Evolutionary conservation across 92 coral and sea anemone genomes (phyloP).

Genomic region (Epizoanthus scotinus): DNA sequence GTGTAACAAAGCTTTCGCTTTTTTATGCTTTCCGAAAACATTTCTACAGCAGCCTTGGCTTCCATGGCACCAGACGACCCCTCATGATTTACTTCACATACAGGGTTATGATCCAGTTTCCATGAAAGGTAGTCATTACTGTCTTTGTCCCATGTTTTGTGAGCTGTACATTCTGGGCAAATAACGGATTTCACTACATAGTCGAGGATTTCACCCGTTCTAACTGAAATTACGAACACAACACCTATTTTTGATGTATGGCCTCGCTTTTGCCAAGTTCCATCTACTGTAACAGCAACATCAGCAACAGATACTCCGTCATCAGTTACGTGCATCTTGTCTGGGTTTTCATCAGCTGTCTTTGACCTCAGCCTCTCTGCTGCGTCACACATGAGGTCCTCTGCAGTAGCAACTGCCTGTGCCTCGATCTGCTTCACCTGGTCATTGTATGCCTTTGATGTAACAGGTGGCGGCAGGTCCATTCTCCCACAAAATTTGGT

Average conservation of each 20-base stretch:
- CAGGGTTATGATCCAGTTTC: slow-evolving; percentile 14
- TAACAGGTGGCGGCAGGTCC: slow-evolving; percentile 71
- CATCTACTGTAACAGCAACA: slow-evolving; percentile 31
- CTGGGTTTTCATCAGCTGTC: slow-evolving; percentile 42
- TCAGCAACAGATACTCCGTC: slow-evolving; percentile 40
- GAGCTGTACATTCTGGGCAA: slow-evolving; percentile 34
- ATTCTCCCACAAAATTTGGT: slow-evolving; percentile 61
- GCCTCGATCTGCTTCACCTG: slow-evolving; percentile 59
- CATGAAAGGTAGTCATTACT: neutral
- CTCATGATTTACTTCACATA: too few species aligned
- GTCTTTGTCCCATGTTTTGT: slow-evolving; percentile 31
- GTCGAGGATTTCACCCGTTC: slow-evolving; percentile 18
- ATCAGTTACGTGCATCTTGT: slow-evolving; percentile 9
- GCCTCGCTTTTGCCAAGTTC: slow-evolving; percentile 30
- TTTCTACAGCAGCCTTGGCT: slow-evolving; percentile 66
- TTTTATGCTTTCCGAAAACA: slow-evolving; percentile 50
- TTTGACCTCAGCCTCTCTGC: slow-evolving; percentile 51
- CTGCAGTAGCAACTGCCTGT: slow-evolving; percentile 54
- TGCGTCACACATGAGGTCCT: slow-evolving; percentile 56
- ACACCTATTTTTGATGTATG: slow-evolving; percentile 6
- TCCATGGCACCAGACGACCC: slow-evolving; percentile 72
- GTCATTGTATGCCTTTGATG: slow-evolving; percentile 60
- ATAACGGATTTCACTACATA: slow-evolving; percentile 19
- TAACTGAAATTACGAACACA: slow-evolving; percentile 14
- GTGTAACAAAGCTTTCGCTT: slow-evolving; percentile 55